Evolutionary conservation across 2,113 vertebrate genomes (phyloP), one percentile per base, ranked within the genome.

Genomic region (Drymodes brunneopygia): DNA sequence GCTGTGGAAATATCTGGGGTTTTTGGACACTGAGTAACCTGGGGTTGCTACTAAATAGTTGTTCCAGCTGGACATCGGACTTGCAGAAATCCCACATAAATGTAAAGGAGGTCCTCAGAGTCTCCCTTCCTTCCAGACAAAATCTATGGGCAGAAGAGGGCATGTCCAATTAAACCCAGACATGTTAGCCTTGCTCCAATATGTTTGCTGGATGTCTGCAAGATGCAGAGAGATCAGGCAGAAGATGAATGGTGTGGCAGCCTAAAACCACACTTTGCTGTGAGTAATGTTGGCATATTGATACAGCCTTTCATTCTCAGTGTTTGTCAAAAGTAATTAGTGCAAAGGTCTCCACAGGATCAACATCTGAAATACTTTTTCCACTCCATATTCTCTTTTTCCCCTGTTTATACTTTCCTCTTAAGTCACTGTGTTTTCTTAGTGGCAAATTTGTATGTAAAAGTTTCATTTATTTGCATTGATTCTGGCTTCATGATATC

Each of bases 301-400:
- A 91, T 78, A 87, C 87, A 91, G 60, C 51, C 77, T 96, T 92
- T 92, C 51, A 64, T 91, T 94, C 90, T 92, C 61, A 56, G 44
- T 5, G 1, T 91, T 95, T 81, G 81, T 92, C 77, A 74, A 44
- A 92, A 94, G 70, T 79, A 74, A 84, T 92, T 92, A 89, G 35
- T 51, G 35, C 89, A 62, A 95, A 92, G 69, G 60, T 88, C 62
- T 94, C 67, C 1, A 2, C 62, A 73, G 71, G 25, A 92, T 65
- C 58, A 83, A 65, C 7, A 6, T 61, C 56, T 69, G 50, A 86
- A 90, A 67, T 86, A 54, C 44, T 81, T 87, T 81, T 90, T 65
- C n/a, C 57, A 60, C 36, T 79, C 44, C 16, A 51, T 28, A 16
- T 78, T 74, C 33, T 78, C 60, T 62, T 80, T 69, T 81, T 66